Conservation (phyloP, 2,113 vertebrate species). For the Salvelinus sp. region DNA sequence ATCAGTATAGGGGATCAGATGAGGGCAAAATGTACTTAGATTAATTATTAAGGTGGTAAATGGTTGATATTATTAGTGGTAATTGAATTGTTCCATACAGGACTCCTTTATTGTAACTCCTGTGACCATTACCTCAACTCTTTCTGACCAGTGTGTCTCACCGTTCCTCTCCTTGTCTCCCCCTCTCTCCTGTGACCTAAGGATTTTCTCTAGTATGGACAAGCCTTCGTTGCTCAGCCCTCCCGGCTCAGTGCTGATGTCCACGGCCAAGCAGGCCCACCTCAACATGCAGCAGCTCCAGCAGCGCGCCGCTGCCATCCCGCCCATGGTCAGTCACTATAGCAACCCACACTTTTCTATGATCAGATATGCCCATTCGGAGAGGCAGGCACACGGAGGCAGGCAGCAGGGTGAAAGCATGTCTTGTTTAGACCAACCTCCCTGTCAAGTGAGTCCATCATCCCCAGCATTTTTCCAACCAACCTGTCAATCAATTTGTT, state of each 20-base stretch:
- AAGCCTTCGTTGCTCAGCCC: conserved; percentile 88
- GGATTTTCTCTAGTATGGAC: conserved; percentile 83
- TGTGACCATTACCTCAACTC: background rate
- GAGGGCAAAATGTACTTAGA: background rate
- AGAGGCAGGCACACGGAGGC: conserved; percentile 14
- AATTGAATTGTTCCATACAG: too few relatives aligned
- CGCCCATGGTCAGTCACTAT: conserved; percentile 85
- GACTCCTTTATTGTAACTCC: too few relatives aligned
- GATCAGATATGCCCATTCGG: conserved; percentile 40
- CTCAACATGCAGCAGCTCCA: conserved; percentile 93
- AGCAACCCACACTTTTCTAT: conserved; percentile 33
- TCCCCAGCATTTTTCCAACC: conserved; percentile 12
- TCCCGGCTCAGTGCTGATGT: conserved; percentile 82
- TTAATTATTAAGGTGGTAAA: too few relatives aligned
- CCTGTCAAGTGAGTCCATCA: conserved; percentile 43
- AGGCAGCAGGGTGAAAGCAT: conserved; percentile 18
- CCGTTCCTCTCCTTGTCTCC: background rate
- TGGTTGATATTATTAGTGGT: too few relatives aligned
- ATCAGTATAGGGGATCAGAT: too few relatives aligned
- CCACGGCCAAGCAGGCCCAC: conserved; percentile 82
- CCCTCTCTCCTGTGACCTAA: conserved; percentile 44
- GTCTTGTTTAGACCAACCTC: conserved; percentile 32
- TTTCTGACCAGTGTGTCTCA: background rate
- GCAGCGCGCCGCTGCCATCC: conserved; percentile 91
- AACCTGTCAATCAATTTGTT: conserved; percentile 2